These are phyloP conservation scores for Tympanoctomys barrerae DNA, from an alignment of 2,797 vertebrate species.

Conservation along the genomic window DNA sequence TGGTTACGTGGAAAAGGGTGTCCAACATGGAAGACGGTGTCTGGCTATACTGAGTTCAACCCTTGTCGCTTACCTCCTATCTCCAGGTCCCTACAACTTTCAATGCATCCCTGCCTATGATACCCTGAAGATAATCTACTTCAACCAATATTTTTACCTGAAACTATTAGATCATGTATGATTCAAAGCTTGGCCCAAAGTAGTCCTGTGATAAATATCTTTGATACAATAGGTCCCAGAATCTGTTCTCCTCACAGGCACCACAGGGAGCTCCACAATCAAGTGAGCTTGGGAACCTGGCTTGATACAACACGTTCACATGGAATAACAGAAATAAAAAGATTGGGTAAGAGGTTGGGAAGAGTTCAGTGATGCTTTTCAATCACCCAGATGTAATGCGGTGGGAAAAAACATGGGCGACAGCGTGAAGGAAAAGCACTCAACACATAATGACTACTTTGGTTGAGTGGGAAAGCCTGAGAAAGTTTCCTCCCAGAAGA, in stretches of 20 bases:
- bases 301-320: background rate
- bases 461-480: background rate
- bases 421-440: background rate
- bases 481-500: background rate
- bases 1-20: rapidly evolving
- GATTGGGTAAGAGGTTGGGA: background rate
- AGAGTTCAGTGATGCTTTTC: background rate
- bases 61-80: background rate
- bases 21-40: rapidly evolving
- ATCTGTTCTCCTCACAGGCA: background rate
- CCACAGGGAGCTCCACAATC: background rate
- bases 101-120: background rate
- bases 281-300: background rate
- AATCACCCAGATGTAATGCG: background rate
- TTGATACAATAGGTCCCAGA: background rate
- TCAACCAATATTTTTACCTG: background rate
- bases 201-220: background rate
- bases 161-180: background rate
- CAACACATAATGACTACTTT: background rate
- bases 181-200: background rate
- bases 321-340: background rate
- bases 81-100: background rate
- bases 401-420: background rate
- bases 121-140: background rate
- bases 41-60: background rate